phyloP scores from a whole-genome alignment of 2,888 invertebrate genomes.

The Cinara cedri region DNA sequence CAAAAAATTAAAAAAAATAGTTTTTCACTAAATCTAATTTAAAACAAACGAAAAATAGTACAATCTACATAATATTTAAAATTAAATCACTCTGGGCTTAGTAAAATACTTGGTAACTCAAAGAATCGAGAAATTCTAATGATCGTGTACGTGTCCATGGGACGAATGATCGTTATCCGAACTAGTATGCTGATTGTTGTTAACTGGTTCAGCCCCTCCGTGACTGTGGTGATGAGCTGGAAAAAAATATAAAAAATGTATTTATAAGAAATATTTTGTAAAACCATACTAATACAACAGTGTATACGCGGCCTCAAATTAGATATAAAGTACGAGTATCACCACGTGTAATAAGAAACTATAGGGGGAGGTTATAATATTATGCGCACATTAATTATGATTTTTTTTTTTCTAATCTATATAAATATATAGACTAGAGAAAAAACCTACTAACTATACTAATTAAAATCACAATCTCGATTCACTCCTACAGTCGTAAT shows the following conservation, averaged over 20 bases:
- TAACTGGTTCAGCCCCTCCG: background rate
- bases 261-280: background rate
- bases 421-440: no score
- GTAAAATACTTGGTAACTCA: constrained; percentile 44
- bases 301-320: no score
- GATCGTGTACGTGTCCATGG: constrained; percentile 37
- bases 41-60: background rate
- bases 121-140: constrained; percentile 34
- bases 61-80: constrained; percentile 1
- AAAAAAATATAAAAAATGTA: constrained; percentile 17
- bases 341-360: no score
- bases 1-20: constrained; percentile 14
- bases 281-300: background rate
- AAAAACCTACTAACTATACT: no score
- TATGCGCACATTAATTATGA: no score
- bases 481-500: no score
- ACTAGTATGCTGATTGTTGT: constrained; percentile 27
- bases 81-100: constrained; percentile 28
- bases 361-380: no score
- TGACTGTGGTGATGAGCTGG: constrained; percentile 52
- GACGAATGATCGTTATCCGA: constrained; percentile 49
- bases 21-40: background rate
- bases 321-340: no score
- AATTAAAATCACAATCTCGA: no score
- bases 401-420: no score